These are phyloP conservation scores for Nasonovia ribisnigri DNA, from an alignment of 2,888 invertebrate genomes.

Conservation along the genomic window DNA sequence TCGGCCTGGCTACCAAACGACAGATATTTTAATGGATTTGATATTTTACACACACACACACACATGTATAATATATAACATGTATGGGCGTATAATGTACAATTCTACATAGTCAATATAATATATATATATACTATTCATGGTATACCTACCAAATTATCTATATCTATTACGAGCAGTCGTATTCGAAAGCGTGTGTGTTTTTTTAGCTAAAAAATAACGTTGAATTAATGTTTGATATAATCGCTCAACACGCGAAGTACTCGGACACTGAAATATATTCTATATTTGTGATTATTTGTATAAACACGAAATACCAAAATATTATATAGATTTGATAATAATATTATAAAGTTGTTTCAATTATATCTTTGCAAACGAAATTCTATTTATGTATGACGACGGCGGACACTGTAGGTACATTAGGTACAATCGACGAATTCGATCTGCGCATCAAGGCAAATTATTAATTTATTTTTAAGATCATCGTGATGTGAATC, in stretches of 20 bases:
- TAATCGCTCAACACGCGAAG: neutral
- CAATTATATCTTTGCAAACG: neutral
- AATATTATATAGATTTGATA: neutral
- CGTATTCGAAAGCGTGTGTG: neutral
- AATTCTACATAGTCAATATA: too few species aligned
- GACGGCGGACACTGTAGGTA: neutral
- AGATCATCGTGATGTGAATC: too few species aligned
- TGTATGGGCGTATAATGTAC: neutral
- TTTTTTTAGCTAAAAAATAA: neutral
- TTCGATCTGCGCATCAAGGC: neutral
- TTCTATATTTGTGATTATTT: neutral
- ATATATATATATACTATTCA: neutral
- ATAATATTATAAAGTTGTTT: neutral
- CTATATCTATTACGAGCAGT: neutral
- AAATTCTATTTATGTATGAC: neutral
- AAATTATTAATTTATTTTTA: too few species aligned
- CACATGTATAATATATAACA: neutral
- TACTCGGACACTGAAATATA: neutral
- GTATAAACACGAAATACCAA: neutral
- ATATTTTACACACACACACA: neutral
- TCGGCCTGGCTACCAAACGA: neutral
- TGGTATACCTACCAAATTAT: neutral
- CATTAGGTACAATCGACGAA: neutral
- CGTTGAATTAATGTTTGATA: neutral
- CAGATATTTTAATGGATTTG: neutral